These are phyloP conservation scores for Dreissena polymorpha DNA, from an alignment of 1,140 invertebrate species.

Conservation along the genomic window DNA sequence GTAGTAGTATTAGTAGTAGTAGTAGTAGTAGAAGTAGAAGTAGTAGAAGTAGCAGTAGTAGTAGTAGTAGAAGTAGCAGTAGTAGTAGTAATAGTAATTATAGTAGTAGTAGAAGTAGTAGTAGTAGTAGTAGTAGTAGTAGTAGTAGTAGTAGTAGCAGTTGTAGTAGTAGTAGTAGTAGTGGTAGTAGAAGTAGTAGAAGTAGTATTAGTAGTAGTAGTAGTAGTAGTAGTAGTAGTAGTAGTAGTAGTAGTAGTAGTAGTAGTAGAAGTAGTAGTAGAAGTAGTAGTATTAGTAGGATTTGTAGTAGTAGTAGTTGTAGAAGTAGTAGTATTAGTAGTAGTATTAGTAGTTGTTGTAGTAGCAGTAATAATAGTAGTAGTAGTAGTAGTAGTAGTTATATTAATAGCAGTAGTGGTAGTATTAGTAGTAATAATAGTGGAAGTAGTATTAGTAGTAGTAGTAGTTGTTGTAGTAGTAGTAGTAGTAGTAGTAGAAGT, in stretches of 20 bases:
- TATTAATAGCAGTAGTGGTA: constrained; percentile 9
- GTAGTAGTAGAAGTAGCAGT: too few species aligned
- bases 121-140: neutral
- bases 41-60: too few species aligned
- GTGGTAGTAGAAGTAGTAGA: constrained; percentile 12
- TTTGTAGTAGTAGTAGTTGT: constrained; percentile 23
- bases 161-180: constrained; percentile 17
- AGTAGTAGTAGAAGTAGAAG: too few species aligned
- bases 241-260: constrained; percentile 37
- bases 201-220: constrained; percentile 20
- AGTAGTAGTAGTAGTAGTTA: constrained; percentile 11
- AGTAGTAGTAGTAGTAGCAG: neutral
- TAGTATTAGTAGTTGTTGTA: constrained; percentile 20
- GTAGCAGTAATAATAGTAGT: constrained; percentile 11
- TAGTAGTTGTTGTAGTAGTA: constrained; percentile 25
- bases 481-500: constrained; percentile 25
- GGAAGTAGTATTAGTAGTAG: constrained; percentile 10
- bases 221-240: constrained; percentile 27
- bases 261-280: constrained; percentile 24
- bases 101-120: too few species aligned
- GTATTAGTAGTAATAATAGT: neutral
- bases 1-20: too few species aligned
- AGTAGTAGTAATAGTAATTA: too few species aligned
- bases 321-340: constrained; percentile 28
- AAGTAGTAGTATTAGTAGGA: constrained; percentile 9